A percentile compares a stretch with the other conserved stretches of the same genome.
Conservation (phyloP, 2,113 vertebrate species). For the Caloenas nicobarica region DNA sequence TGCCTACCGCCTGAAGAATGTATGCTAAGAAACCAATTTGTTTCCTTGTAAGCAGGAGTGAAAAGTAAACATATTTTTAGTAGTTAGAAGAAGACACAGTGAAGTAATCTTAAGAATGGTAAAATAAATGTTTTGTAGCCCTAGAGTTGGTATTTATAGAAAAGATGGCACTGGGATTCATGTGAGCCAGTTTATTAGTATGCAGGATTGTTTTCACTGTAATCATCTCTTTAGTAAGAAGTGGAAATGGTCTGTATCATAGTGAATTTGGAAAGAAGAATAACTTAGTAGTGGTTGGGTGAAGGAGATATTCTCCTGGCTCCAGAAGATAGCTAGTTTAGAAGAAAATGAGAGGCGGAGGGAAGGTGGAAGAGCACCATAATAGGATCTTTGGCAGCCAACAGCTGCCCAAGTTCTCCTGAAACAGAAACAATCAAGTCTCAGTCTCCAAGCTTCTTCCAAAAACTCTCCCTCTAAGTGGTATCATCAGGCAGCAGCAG, state of each 20-base stretch:
- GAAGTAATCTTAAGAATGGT: background rate
- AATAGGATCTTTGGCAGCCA: slow-evolving; percentile 58
- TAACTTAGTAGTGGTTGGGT: background rate
- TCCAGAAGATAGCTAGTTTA: slow-evolving; percentile 62
- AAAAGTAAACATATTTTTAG: background rate
- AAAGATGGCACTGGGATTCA: background rate
- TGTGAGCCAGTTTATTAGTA: slow-evolving; percentile 28
- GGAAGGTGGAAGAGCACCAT: slow-evolving; percentile 57
- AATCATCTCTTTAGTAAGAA: slow-evolving; percentile 46
- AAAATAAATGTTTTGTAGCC: background rate
- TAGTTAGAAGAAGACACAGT: background rate
- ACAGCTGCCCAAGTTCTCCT: slow-evolving; percentile 45
- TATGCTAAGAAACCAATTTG: background rate
- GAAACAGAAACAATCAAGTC: slow-evolving; percentile 60
- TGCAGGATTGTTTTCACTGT: slow-evolving; percentile 32
- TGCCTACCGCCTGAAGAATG: background rate
- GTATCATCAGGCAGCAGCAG: slow-evolving; percentile 31
- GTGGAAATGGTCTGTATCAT: slow-evolving; percentile 1
- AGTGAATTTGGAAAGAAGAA: slow-evolving; percentile 15
- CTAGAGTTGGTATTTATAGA: background rate
- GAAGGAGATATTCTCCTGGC: slow-evolving; percentile 17
- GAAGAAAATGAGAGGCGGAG: slow-evolving; percentile 42
- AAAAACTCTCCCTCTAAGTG: slow-evolving; percentile 53
- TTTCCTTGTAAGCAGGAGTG: background rate
- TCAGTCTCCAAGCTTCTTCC: slow-evolving; percentile 7